Evolutionary conservation across 2,113 vertebrate genomes (phyloP).

Genomic region (Tenrec ecaudatus): DNA sequence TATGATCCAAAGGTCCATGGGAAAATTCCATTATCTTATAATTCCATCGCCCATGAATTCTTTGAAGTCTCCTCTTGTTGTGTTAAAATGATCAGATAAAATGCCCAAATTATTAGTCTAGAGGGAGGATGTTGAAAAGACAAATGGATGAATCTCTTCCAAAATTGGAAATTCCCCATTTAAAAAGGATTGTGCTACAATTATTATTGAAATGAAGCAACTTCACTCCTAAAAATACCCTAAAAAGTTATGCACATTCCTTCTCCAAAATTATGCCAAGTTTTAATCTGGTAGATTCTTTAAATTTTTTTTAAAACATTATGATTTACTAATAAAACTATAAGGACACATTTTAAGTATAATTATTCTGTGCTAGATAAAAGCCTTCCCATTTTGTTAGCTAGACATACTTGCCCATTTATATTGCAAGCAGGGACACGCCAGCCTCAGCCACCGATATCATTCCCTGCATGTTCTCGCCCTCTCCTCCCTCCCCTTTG

Average conservation of each 20-base stretch:
- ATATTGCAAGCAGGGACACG: not conserved
- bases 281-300: not conserved
- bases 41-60: too few relatives aligned
- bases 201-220: slow-evolving; percentile 11
- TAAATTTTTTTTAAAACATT: not conserved
- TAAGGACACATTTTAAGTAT: not conserved
- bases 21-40: too few relatives aligned
- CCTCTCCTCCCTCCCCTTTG: not conserved
- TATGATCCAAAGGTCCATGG: too few relatives aligned
- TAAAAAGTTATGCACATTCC: not conserved
- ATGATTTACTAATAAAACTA: slow-evolving; percentile 18
- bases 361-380: not conserved
- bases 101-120: not conserved
- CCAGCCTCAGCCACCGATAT: not conserved
- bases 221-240: not conserved
- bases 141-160: not conserved
- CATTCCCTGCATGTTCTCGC: not conserved
- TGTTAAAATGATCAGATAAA: not conserved
- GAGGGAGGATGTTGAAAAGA: not conserved
- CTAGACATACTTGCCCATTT: not conserved
- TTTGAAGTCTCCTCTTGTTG: too few relatives aligned
- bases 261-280: slow-evolving; percentile 2
- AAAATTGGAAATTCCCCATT: not conserved
- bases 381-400: not conserved
- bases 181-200: not conserved